These are phyloP conservation scores for fruit fly (Drosophila melanogaster) DNA, from an alignment of 1,140 invertebrate species.

Conservation along the genomic window Release_6_plus_ISO1_MT NT_033777.3:15394001-15394500, in stretches of 20 bases:
- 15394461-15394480: conserved; percentile 34
- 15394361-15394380: conserved; percentile 15
- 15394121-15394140: conserved; percentile 46
- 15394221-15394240: conserved; percentile 39
- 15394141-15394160: conserved; percentile 69
- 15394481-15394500: conserved; percentile 27
- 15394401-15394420: neutral
- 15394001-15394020: conserved; percentile 53
- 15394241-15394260: conserved; percentile 58
- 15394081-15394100: conserved; percentile 65
- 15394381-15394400: neutral
- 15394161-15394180: conserved; percentile 73
- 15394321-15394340: conserved; percentile 46
- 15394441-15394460: conserved; percentile 9
- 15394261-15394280: conserved; percentile 69
- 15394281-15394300: conserved; percentile 80
- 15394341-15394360: conserved; percentile 7
- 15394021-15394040: conserved; percentile 58
- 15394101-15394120: conserved; percentile 43
- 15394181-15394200: conserved; percentile 44
- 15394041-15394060: conserved; percentile 76
- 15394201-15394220: conserved; percentile 39
- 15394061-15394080: conserved; percentile 63
- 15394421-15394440: conserved; percentile 14
- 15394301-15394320: conserved; percentile 82